A percentile compares a stretch with the other conserved stretches of the same genome.
These are phyloP conservation scores for Coronaproctus castanopsis DNA, from an alignment of 2,888 invertebrate species.

Conservation along the genomic window DNA sequence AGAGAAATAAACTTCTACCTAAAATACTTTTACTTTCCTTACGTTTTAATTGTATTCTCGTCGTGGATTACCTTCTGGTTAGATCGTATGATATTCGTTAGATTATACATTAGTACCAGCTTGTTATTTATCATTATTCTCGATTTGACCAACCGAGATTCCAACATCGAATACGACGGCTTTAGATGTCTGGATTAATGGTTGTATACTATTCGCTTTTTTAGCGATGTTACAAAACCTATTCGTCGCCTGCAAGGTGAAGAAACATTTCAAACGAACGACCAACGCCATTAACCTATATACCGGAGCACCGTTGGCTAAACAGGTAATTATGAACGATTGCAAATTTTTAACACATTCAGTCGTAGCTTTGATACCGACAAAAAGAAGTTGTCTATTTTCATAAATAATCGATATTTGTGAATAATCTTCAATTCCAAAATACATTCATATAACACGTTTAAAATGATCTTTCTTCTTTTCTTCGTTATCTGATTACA, in stretches of 20 bases:
- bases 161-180: not conserved
- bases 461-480: too few species aligned
- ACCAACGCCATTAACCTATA: not conserved
- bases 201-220: not conserved
- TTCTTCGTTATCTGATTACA: too few species aligned
- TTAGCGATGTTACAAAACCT: not conserved
- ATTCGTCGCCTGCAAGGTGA: not conserved
- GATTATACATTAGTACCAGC: not conserved
- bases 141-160: not conserved
- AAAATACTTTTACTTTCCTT: not conserved
- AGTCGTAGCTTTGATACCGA: too few species aligned
- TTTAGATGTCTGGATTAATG: not conserved
- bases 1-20: not conserved
- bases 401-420: too few species aligned
- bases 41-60: not conserved
- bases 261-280: not conserved
- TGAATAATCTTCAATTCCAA: too few species aligned
- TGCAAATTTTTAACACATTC: too few species aligned
- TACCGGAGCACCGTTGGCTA: not conserved
- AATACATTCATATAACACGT: too few species aligned
- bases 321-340: too few species aligned
- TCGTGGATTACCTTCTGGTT: not conserved
- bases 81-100: not conserved
- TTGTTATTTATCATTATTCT: not conserved
- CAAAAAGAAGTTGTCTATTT: too few species aligned